These are phyloP conservation scores for Chelonus insularis DNA, from an alignment of 1,140 invertebrate genomes.

Conservation along the genomic window DNA sequence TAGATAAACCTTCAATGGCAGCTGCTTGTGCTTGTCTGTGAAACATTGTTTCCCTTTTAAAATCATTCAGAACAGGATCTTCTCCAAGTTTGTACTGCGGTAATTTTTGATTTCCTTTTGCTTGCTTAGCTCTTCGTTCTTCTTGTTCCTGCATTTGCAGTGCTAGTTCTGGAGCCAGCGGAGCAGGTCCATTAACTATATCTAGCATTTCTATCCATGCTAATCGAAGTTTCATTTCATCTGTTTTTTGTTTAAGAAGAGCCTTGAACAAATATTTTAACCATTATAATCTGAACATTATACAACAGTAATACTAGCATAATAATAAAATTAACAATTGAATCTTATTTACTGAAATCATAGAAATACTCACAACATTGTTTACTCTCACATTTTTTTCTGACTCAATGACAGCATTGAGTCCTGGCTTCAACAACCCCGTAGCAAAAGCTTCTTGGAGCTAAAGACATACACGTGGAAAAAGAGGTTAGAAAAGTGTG, in stretches of 20 bases:
- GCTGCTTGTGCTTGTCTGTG: slow-evolving; percentile 90
- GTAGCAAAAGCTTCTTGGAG: slow-evolving; percentile 82
- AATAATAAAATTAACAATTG: no score
- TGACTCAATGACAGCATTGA: slow-evolving; percentile 71
- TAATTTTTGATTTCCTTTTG: slow-evolving; percentile 71
- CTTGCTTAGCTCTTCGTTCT: slow-evolving; percentile 67
- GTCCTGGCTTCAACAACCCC: slow-evolving; percentile 79
- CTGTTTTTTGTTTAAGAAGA: slow-evolving; percentile 69
- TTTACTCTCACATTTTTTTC: slow-evolving; percentile 66
- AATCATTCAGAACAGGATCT: slow-evolving; percentile 89
- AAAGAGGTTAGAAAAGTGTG: slow-evolving; percentile 28
- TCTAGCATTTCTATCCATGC: slow-evolving; percentile 88
- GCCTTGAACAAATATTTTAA: slow-evolving; percentile 36
- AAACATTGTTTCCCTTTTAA: slow-evolving; percentile 87
- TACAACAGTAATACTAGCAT: no score
- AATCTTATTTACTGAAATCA: no score
- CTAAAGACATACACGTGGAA: slow-evolving; percentile 59
- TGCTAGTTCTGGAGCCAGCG: slow-evolving; percentile 79
- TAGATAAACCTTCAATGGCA: slow-evolving; percentile 76
- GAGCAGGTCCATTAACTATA: slow-evolving; percentile 72
- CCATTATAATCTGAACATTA: no score
- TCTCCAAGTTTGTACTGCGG: slow-evolving; percentile 67
- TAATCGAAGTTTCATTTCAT: slow-evolving; percentile 72
- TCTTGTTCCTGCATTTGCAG: slow-evolving; percentile 76
- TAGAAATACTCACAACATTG: slow-evolving; percentile 64